phyloP scores from a whole-genome alignment of 2,113 vertebrate species.

The Puma concolor region DNA sequence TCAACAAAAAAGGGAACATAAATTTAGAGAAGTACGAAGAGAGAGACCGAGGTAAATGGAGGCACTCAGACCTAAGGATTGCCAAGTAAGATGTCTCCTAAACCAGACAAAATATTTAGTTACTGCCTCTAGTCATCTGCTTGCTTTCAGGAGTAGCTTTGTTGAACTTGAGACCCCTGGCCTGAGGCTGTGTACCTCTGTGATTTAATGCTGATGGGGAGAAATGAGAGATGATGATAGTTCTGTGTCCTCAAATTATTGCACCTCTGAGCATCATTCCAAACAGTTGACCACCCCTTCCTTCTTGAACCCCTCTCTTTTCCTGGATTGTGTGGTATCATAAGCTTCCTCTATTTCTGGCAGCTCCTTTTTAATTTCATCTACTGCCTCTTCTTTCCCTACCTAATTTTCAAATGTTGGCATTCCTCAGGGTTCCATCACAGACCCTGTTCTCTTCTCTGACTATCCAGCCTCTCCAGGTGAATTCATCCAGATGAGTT shows the following conservation, averaged over 20 bases:
- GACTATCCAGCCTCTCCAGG: not conserved
- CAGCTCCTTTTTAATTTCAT: not conserved
- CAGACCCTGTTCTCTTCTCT: not conserved
- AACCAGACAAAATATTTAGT: not conserved
- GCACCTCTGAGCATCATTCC: not conserved
- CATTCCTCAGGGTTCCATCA: not conserved
- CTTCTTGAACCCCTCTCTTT: not conserved
- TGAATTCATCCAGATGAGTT: not conserved
- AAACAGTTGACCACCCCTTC: not conserved
- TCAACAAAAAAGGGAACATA: not conserved
- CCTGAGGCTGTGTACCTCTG: not conserved
- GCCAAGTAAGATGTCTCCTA: not conserved
- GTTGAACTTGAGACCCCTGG: not conserved
- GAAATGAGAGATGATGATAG: not conserved
- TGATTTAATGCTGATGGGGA: constrained; percentile 11
- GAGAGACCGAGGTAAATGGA: not conserved
- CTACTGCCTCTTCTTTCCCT: not conserved
- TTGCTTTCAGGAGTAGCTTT: not conserved
- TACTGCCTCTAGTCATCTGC: not conserved
- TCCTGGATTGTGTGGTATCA: not conserved
- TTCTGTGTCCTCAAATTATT: not conserved
- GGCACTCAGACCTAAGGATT: not conserved
- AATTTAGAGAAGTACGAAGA: not conserved
- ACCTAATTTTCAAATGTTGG: not conserved
- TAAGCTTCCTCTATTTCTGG: not conserved